A percentile compares a stretch with the other conserved stretches of the same genome.
Conservation (phyloP, 1,140 invertebrate species). For the Drosophila tani region DNA sequence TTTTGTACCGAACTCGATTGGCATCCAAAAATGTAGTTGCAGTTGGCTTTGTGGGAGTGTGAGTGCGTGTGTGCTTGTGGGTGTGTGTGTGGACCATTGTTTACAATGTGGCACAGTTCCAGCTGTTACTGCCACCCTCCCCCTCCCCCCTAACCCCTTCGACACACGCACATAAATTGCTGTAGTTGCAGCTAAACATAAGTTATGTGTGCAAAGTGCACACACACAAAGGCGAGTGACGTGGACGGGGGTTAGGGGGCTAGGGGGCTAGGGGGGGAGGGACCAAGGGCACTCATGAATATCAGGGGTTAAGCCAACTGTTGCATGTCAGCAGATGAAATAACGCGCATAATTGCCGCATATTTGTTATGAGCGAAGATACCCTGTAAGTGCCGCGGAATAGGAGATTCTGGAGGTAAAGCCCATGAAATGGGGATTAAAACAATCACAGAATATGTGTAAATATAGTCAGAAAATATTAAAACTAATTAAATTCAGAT, state of each 20-base stretch:
- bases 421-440: neutral
- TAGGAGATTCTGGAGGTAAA: neutral
- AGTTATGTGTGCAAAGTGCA: slow-evolving; percentile 70
- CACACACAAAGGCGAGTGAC: slow-evolving; percentile 29
- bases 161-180: slow-evolving; percentile 69
- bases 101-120: slow-evolving; percentile 54
- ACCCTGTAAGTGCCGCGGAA: neutral
- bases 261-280: neutral
- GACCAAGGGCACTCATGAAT: slow-evolving; percentile 55
- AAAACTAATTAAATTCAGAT: neutral
- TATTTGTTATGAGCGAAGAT: slow-evolving; percentile 37
- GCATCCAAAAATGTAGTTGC: slow-evolving; percentile 36
- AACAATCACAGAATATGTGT: neutral
- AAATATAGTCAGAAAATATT: neutral
- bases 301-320: slow-evolving; percentile 63
- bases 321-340: slow-evolving; percentile 73
- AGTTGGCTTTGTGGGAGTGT: slow-evolving; percentile 3
- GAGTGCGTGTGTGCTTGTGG: neutral
- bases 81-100: slow-evolving; percentile 40
- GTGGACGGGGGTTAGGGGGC: neutral
- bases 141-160: neutral
- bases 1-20: slow-evolving; percentile 33
- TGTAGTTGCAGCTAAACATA: slow-evolving; percentile 75
- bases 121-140: slow-evolving; percentile 31
- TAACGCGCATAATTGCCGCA: slow-evolving; percentile 72